Percentiles rank a stretch among this genome's conserved stretches.
These are phyloP conservation scores for Paradoxurus hermaphroditus DNA, from an alignment of 2,113 vertebrate genomes.

Conservation along the genomic window DNA sequence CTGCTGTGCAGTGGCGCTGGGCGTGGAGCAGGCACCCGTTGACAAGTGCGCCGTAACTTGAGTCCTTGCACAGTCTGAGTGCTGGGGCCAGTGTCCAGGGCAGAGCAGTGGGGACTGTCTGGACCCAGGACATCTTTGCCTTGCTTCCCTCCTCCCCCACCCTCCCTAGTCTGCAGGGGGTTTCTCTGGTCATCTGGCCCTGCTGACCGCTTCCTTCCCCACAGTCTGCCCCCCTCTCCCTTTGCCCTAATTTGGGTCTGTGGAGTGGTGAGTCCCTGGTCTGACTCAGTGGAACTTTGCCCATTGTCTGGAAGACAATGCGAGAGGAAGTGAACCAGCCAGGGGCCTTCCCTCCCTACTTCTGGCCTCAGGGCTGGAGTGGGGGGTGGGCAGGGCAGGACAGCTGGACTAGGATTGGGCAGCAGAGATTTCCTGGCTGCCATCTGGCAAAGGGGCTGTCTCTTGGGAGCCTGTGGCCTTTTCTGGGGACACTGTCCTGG, in stretches of 20 bases:
- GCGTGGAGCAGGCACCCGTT: not conserved
- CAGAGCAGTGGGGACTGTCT: not conserved
- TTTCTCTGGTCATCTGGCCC: conserved; percentile 2
- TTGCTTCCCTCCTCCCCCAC: not conserved
- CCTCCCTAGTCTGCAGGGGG: not conserved
- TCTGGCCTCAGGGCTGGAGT: conserved; percentile 28
- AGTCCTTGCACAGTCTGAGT: not conserved
- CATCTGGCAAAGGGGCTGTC: conserved; percentile 39
- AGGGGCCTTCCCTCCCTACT: conserved; percentile 32
- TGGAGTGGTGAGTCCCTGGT: conserved; percentile 23
- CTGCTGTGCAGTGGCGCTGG: rapidly evolving
- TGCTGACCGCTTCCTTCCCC: conserved; percentile 13
- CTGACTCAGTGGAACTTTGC: conserved; percentile 73
- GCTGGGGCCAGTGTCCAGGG: not conserved
- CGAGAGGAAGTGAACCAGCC: conserved; percentile 65
- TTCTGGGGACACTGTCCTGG: conserved; percentile 67
- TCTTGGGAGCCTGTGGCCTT: conserved; percentile 66
- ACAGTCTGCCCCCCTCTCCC: not conserved
- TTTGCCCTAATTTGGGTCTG: conserved; percentile 54
- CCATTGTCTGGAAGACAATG: conserved; percentile 74
- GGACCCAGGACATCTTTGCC: not conserved
- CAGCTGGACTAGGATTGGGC: conserved; percentile 57
- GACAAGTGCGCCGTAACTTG: not conserved
- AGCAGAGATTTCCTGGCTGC: conserved; percentile 44
- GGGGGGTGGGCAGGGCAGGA: not conserved